Evolutionary conservation across 2,797 vertebrate genomes (phyloP), one percentile per base, ranked within the genome.

Genomic region (Xenentodon cancila): DNA sequence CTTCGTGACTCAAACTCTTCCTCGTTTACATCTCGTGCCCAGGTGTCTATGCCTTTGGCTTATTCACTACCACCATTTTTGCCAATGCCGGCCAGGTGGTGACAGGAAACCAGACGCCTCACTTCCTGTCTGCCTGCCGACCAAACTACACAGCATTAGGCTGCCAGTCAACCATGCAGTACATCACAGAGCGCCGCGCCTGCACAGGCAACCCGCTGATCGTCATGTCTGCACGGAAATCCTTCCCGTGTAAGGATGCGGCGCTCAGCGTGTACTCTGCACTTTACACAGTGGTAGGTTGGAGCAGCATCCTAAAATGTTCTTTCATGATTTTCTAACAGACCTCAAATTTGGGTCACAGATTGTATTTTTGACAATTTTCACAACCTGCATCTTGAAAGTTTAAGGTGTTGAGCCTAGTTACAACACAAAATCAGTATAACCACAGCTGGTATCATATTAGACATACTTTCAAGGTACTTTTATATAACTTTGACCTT

Each of bases 1-100:
- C 20, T 0, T 18, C 15, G 7, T 12, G 3, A 15, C 25, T 21
- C 20, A 3, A 19, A 32, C 15, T 67, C 25, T 13, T 13, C 19
- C 27, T 21, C 13, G 0, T 43, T 5, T 21, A 47, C 16, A 5
- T 53, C 13, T 52, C 37, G 3, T 7, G 3, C 40, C 27, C 72
- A 97, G 96, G 96, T 2, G 95, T 97, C 42, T 96, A 96, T 42
- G 93, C 95, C 53, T 97, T 97, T 3, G 96, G 96, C 49, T 93
- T 97, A 21, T 95, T 97, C 84, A 94, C 95, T 73, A 96, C 96
- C 20, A 94, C 93, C 78, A 97, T 97, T 84, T 97, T 96, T 9
- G 95, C 94, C 73, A 97, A 95, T 5, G 95, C 95, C 0, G 95
- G 96, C 15, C 96, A 97, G 82, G 95, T 96, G 56, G 96, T 97